Evolutionary conservation across 1,140 invertebrate genomes (phyloP), one percentile per base, ranked within the genome.

Genomic region (Drosophila sulfurigaster): DNA sequence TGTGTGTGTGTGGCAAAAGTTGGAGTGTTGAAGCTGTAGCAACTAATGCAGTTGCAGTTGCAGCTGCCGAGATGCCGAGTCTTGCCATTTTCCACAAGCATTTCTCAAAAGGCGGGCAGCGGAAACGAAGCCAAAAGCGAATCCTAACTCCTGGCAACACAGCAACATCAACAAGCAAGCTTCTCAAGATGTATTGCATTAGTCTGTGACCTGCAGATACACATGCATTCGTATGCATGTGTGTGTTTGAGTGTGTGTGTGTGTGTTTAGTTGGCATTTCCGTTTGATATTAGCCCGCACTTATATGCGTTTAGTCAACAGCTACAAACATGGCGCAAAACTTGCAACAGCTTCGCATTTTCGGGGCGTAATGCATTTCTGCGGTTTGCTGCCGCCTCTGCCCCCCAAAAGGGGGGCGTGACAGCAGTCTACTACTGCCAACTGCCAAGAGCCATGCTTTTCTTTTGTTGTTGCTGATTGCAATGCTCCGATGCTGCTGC

Each of bases 11-110:
- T 45, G 15, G 43, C 43, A 58, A 74, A 74, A 74, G 67, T 72
- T 58, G 56, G 20, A 25, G 72, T 52, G 45, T 28, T 13, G 32
- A 38, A 70, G 75, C 56, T 7, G 82, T 79, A 82, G 79, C 82
- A 25, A 25, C 20, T 25, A 87, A 87, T 86, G 83, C 80, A 79
- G 82, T 74, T 58, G 68, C 51, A 65, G n/a, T 8, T 38, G 35
- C 10, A 16, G 20, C 20, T 25, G 20, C 20, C 20, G 20, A 25
- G 20, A 25, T 25, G 20, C 3, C 20, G 20, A 25, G 20, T 20
- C 15, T 59, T 86, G 83, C 64, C 85, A 83, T 88, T 89, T 89
- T 88, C 85, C 83, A 88, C 83, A 88, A 88, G 78, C 83, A 88
- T 88, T 88, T 88, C 83, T 88, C 85, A 88, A 83, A 83, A 78